These are phyloP conservation scores for Drosophila aldrichi DNA, from an alignment of 2,888 invertebrate genomes.

Conservation along the genomic window DNA sequence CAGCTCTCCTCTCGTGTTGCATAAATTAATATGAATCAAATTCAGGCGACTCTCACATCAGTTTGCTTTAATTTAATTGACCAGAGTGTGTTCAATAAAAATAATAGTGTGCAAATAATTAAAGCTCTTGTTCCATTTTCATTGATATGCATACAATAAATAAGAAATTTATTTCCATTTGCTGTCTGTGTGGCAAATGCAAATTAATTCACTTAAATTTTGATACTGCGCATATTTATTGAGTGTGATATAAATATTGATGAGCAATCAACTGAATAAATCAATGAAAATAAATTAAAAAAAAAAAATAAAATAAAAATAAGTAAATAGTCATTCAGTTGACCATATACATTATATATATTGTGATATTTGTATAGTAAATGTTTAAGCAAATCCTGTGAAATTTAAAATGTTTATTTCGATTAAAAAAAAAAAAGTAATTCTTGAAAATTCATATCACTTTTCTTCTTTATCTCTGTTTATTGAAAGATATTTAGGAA, in stretches of 20 bases:
- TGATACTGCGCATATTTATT: slow-evolving; percentile 2
- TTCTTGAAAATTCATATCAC: no score
- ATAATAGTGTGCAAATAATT: slow-evolving; percentile 5
- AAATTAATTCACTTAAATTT: slow-evolving; percentile 9
- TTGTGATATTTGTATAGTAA: no score
- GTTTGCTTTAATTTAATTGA: slow-evolving; percentile 7
- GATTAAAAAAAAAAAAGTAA: no score
- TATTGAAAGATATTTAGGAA: not conserved
- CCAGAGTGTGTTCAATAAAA: not conserved
- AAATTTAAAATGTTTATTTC: no score
- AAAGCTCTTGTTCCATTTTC: not conserved
- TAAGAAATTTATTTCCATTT: slow-evolving; percentile 1
- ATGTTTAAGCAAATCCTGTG: no score
- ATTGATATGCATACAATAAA: slow-evolving; percentile 5
- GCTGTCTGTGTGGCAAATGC: not conserved
- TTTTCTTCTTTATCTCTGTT: not conserved
- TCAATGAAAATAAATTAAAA: not conserved
- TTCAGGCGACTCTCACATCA: not conserved
- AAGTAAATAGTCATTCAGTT: not conserved
- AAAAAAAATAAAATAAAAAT: not conserved
- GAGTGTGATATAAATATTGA: slow-evolving; percentile 17
- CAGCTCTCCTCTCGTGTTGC: not conserved
- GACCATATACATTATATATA: not conserved
- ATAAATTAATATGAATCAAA: slow-evolving; percentile 6
- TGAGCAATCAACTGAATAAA: slow-evolving; percentile 1